Evolutionary conservation across 2,888 invertebrate species (phyloP).

Genomic region (Pomacea canaliculata): DNA sequence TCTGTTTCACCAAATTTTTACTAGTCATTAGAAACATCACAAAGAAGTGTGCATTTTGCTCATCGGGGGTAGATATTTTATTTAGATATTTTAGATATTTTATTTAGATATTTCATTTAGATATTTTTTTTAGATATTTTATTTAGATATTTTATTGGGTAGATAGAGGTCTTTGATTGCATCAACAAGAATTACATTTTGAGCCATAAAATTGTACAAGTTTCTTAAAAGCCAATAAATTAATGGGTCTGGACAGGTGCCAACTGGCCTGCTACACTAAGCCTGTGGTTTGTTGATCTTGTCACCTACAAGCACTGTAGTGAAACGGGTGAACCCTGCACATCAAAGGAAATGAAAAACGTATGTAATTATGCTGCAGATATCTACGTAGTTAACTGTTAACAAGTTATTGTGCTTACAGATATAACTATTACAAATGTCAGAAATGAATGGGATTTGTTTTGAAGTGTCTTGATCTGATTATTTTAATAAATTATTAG

Average conservation of each 20-base stretch:
- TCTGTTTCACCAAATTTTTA: too few species aligned
- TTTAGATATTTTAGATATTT: too few species aligned
- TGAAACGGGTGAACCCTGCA: slow-evolving; percentile 72
- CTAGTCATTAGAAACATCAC: too few species aligned
- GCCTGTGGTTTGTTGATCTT: slow-evolving; percentile 91
- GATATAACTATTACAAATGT: too few species aligned
- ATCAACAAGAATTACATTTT: neutral
- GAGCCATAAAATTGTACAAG: neutral
- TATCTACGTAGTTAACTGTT: neutral
- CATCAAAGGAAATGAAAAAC: slow-evolving; percentile 66
- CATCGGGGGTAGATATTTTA: too few species aligned
- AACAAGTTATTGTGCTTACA: too few species aligned
- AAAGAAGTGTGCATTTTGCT: too few species aligned
- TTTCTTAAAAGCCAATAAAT: neutral
- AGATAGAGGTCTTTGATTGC: too few species aligned
- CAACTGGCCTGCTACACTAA: slow-evolving; percentile 89
- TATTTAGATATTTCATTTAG: too few species aligned
- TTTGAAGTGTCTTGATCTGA: neutral
- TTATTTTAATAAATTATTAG: neutral
- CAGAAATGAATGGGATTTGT: too few species aligned
- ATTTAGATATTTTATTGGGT: too few species aligned
- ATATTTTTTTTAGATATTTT: too few species aligned
- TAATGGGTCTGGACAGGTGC: slow-evolving; percentile 72
- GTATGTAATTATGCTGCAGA: slow-evolving; percentile 9
- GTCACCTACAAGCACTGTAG: slow-evolving; percentile 84